phyloP scores from a whole-genome alignment of 2,888 invertebrate species.

The Athalia cordata region DNA sequence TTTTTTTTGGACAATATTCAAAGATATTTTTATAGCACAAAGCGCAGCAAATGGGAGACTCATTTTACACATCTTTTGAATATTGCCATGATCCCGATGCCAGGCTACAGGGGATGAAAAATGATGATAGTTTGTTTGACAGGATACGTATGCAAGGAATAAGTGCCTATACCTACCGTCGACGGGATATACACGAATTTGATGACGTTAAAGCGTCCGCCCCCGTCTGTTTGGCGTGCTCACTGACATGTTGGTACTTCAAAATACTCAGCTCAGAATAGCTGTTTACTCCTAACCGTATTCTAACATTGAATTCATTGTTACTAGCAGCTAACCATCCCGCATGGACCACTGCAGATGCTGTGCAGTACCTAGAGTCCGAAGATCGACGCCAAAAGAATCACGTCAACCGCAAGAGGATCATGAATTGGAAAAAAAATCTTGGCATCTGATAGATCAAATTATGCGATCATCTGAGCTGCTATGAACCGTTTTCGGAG shows the following conservation, averaged over 20 bases:
- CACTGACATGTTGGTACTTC: constrained; percentile 41
- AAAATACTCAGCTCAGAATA: constrained; percentile 42
- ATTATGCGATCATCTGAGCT: no score
- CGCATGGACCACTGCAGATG: neutral
- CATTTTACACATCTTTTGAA: no score
- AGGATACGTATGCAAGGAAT: neutral
- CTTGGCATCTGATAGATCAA: no score
- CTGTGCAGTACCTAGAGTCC: neutral
- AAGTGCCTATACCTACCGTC: neutral
- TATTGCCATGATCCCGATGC: no score
- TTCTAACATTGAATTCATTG: constrained; percentile 11
- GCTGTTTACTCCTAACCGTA: constrained; percentile 25
- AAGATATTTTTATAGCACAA: no score
- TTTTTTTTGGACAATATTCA: no score
- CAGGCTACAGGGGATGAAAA: no score
- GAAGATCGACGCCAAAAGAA: no score
- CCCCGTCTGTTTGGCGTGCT: constrained; percentile 32
- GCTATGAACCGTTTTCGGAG: neutral
- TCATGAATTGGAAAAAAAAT: no score
- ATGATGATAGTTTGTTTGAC: no score
- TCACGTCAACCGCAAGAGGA: no score
- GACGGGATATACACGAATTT: neutral
- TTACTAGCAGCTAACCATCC: neutral
- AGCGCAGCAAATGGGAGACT: no score
- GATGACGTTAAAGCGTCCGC: constrained; percentile 18